Evolutionary conservation across 2,888 invertebrate genomes (phyloP).

Genomic region (Thysanoteuthis rhombus): DNA sequence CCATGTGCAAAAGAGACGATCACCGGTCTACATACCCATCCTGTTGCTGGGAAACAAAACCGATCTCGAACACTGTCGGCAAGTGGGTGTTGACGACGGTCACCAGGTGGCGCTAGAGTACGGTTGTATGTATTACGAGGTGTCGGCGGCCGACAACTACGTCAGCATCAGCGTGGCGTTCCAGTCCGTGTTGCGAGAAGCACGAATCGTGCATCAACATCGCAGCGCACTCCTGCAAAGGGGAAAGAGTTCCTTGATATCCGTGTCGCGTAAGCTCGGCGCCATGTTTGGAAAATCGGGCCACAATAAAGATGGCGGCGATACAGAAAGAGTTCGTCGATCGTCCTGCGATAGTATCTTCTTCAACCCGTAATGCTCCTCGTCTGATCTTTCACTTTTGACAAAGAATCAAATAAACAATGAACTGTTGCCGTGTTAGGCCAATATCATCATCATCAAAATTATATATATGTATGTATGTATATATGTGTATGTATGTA

Average conservation of each 20-base stretch:
- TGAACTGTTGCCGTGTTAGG: background rate
- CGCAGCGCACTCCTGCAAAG: conserved; percentile 45
- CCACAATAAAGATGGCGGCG: conserved; percentile 37
- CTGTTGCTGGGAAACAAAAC: conserved; percentile 83
- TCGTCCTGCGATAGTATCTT: conserved; percentile 23
- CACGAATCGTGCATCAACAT: conserved; percentile 50
- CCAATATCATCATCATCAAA: background rate
- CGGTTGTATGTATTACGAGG: conserved; percentile 56
- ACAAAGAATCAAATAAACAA: background rate
- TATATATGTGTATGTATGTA: background rate
- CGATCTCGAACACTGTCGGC: conserved; percentile 72
- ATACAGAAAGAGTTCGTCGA: background rate
- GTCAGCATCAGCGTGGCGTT: conserved; percentile 52
- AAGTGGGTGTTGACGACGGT: conserved; percentile 74
- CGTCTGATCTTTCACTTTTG: background rate
- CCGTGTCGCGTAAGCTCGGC: conserved; percentile 52
- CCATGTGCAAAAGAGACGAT: conserved; percentile 41
- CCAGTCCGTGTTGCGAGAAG: conserved; percentile 52
- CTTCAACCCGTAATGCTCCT: conserved; percentile 33
- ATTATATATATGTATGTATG: background rate
- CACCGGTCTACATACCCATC: conserved; percentile 81
- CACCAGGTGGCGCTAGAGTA: conserved; percentile 52
- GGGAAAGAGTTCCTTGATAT: conserved; percentile 49
- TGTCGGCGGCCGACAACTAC: conserved; percentile 56
- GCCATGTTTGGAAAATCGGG: conserved; percentile 55